Evolutionary conservation across 2,797 vertebrate species (phyloP), one percentile per base, ranked within the genome.

Genomic region (Botia kubotai): DNA sequence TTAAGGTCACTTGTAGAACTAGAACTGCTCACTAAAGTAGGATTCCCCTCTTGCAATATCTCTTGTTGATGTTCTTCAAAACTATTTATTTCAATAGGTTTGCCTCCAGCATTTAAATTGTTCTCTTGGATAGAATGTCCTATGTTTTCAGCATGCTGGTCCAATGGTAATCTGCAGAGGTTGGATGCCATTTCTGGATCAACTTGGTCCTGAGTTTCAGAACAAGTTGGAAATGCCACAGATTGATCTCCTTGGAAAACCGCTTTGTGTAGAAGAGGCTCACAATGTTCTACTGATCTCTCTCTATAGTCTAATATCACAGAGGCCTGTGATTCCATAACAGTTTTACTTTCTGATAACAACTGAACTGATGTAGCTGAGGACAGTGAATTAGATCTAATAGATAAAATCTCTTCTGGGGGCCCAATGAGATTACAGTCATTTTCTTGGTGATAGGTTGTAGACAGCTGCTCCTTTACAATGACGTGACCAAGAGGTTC

Each of bases 391-490:
- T 67, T 48, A 50, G 65, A 75, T 65, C 13, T 80, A 29, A 88
- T 33, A 17, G 70, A 72, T 1, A 79, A 52, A n/a, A 87, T 86
- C 4, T 69, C 87, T 0, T 93, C 90, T 70, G 82, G 89, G 81
- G 87, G 79, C 36, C 89, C 89, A 10, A 90, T 80, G 14, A 90
- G 79, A 48, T 91, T 84, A 1, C 89, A 79, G 2, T 89, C 78
- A 75, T 92, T 92, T 67, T 94, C 94, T 75, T 93, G 94, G 19
- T 90, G 86, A 46, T 86, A 85, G 14, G 89, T 48, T 0, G 89
- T 84, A 21, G 90, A 89, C 14, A 89, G 81, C 75, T 91, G 89
- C 55, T 96, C 95, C 14, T 86, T 91, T 16, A 95, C 90, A 39
- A 94, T 67, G 3, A 94, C 69, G 0, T 95, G 94, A 72, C 94